Evolutionary conservation across 2,888 invertebrate genomes (phyloP), one percentile per base, ranked within the genome.

Genomic region (Lordiphosa andalusiaca): DNA sequence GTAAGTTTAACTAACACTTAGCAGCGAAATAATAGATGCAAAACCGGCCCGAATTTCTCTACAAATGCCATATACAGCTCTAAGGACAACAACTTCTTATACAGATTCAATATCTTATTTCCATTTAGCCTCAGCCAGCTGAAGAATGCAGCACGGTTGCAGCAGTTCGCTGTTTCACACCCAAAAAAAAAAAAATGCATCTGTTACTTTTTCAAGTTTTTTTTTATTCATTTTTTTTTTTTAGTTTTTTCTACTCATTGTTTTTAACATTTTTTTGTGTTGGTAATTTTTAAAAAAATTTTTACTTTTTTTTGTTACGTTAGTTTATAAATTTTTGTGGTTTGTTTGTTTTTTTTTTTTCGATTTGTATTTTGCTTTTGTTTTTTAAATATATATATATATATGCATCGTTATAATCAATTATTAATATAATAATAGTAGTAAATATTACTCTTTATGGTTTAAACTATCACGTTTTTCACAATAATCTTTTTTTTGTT

Each of bases 401-500:
- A 56, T 64, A 66, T 60, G 68, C 69, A 68, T 68, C 68, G 52
- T 73, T 80, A 83, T 69, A 83, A 80, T 80, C 80, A 80, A 80
- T 80, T 83, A 80, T 80, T 77, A 74, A 80, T 80, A 83, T 83
- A 80, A 80, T 80, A 80, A 78, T 78, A 82, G 74, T 74, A 74
- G 74, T 80, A 80, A 83, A 83, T 80, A 80, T 80, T 80, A 80
- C 83, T 74, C 73, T 84, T 84, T 84, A 81, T 81, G 75, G 84
- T 84, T 83, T 84, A 81, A 84, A 74, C 81, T 81, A 81, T 81
- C 81, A 81, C 81, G 82, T 73, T 81, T 81, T 83, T 80, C 74
- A 80, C 74, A 76, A 76, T 76, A 67, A 80, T 72, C 57, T 54
- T 62, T 82, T 82, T 48, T 53, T 64, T 63, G 44, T 38, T 51